phyloP scores from a whole-genome alignment of 2,113 vertebrate species.

The Gasterosteus nipponicus region DNA sequence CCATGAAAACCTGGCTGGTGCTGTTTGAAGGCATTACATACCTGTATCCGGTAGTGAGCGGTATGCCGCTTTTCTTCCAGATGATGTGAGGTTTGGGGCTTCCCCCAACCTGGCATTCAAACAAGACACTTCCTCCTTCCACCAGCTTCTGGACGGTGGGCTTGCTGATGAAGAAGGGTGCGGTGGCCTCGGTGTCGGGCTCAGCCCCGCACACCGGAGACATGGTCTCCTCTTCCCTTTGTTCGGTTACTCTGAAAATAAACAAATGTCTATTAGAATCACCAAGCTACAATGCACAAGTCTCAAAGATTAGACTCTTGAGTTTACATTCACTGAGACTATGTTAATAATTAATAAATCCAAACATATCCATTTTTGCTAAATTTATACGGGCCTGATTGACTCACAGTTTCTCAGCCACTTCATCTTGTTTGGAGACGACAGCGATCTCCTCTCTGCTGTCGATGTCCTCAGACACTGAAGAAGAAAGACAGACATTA shows the following conservation, averaged over 20 bases:
- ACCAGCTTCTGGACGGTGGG: slow-evolving; percentile 90
- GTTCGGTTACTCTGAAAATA: slow-evolving; percentile 80
- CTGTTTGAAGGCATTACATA: slow-evolving; percentile 53
- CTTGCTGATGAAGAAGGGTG: slow-evolving; percentile 90
- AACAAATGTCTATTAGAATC: background rate
- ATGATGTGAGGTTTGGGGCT: slow-evolving; percentile 93
- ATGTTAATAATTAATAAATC: background rate
- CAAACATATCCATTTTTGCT: background rate
- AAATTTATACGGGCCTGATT: background rate
- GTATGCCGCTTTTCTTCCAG: slow-evolving; percentile 96
- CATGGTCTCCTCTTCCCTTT: slow-evolving; percentile 85
- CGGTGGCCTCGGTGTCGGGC: slow-evolving; percentile 47
- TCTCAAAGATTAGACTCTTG: background rate
- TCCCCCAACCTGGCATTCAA: slow-evolving; percentile 93
- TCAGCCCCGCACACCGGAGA: slow-evolving; percentile 82
- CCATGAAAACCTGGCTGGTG: background rate
- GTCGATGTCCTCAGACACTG: slow-evolving; percentile 94
- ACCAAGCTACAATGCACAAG: background rate
- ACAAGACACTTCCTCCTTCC: slow-evolving; percentile 91
- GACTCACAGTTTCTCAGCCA: slow-evolving; percentile 86
- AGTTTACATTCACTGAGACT: background rate
- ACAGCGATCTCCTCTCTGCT: slow-evolving; percentile 84
- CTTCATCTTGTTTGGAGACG: slow-evolving; percentile 64
- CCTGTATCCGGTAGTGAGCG: slow-evolving; percentile 96
- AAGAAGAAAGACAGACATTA: slow-evolving; percentile 36